Evolutionary conservation across 2,113 vertebrate species (phyloP).

Genomic region (Zosterops pallidus): DNA sequence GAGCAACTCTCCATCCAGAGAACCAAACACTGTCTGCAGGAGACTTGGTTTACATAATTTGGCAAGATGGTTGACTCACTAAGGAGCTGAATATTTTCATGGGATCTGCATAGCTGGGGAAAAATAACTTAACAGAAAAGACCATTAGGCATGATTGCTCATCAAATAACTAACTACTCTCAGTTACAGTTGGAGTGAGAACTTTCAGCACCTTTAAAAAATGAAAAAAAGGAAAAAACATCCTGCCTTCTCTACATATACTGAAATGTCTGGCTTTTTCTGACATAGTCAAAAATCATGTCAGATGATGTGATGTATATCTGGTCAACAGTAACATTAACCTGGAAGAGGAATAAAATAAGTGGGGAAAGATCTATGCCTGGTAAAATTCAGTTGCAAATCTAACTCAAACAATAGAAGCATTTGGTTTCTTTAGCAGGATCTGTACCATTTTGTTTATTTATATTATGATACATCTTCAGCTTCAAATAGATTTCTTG

Average conservation of each 20-base stretch:
- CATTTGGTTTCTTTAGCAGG: not conserved
- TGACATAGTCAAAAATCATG: not conserved
- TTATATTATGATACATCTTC: not conserved
- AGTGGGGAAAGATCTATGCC: not conserved
- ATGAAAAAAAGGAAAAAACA: not conserved
- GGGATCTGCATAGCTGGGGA: not conserved
- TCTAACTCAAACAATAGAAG: not conserved
- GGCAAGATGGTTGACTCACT: not conserved
- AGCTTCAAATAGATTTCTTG: not conserved
- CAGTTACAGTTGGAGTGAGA: not conserved
- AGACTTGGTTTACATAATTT: conserved; percentile 31
- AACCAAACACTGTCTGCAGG: not conserved
- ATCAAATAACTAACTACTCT: not conserved
- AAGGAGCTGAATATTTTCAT: conserved; percentile 7
- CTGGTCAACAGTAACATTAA: not conserved
- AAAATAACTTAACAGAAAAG: not conserved
- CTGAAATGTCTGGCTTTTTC: not conserved
- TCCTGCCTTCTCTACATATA: not conserved
- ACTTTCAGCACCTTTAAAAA: not conserved
- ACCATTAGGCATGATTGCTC: not conserved
- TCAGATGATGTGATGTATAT: not conserved
- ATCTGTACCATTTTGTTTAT: not conserved
- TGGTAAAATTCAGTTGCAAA: not conserved
- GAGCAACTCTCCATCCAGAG: not conserved
- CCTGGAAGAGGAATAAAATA: not conserved